These are phyloP conservation scores for Amblyraja radiata DNA, from an alignment of 2,797 vertebrate species.

Conservation along the genomic window DNA sequence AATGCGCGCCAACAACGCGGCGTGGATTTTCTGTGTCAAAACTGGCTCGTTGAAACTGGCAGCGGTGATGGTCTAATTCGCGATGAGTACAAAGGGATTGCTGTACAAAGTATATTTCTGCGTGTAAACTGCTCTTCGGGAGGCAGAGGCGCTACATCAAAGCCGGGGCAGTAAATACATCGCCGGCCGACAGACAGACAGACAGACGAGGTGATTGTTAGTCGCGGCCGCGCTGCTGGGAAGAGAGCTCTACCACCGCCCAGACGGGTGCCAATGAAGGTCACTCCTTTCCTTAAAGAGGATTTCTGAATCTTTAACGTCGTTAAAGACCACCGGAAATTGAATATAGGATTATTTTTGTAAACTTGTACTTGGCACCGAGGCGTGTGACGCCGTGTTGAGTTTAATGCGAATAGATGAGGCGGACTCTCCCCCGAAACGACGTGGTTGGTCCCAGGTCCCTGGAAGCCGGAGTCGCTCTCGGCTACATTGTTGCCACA, in stretches of 20 bases:
- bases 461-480: constrained; percentile 40
- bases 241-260: background rate
- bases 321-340: background rate
- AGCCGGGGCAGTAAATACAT: background rate
- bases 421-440: constrained; percentile 39
- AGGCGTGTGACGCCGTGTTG: background rate
- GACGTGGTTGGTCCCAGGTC: constrained; percentile 53
- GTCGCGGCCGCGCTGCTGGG: background rate
- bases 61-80: background rate
- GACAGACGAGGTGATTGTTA: background rate
- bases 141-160: background rate
- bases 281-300: too few species aligned
- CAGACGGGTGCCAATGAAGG: background rate
- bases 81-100: background rate
- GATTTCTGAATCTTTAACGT: background rate
- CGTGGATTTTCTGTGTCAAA: background rate
- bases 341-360: too few species aligned
- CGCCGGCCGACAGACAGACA: background rate
- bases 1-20: background rate
- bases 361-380: background rate
- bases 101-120: background rate
- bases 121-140: background rate
- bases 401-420: background rate
- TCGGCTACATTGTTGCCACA: constrained; percentile 44
- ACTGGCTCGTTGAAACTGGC: background rate